phyloP scores from a whole-genome alignment of 2,888 invertebrate species.

The Helleia helle region DNA sequence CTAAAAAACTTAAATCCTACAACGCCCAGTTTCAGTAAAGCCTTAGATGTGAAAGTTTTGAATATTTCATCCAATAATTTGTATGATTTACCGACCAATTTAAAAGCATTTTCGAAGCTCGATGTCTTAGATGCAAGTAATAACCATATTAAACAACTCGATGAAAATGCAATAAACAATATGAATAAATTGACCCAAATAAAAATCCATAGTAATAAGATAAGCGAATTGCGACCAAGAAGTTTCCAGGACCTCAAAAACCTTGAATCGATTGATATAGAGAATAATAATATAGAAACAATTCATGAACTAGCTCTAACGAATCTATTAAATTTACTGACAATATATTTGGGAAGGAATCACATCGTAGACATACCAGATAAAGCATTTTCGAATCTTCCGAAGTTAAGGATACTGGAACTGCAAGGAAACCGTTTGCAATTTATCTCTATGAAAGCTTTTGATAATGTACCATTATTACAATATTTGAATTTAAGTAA shows the following conservation, averaged over 20 bases:
- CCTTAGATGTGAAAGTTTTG: constrained; percentile 79
- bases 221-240: constrained; percentile 79
- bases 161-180: constrained; percentile 79
- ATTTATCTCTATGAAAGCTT: constrained; percentile 82
- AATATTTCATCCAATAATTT: constrained; percentile 87
- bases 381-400: constrained; percentile 83
- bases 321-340: constrained; percentile 79
- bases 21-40: constrained; percentile 67
- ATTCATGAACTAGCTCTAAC: constrained; percentile 83
- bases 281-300: constrained; percentile 84
- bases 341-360: constrained; percentile 81
- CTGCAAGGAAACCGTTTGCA: constrained; percentile 86
- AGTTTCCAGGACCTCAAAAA: constrained; percentile 81
- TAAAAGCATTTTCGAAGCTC: constrained; percentile 79
- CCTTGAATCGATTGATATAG: constrained; percentile 83
- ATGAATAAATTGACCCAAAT: constrained; percentile 81
- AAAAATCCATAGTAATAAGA: constrained; percentile 82
- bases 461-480: constrained; percentile 84
- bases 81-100: constrained; percentile 79
- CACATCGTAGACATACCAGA: constrained; percentile 83
- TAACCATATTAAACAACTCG: constrained; percentile 81
- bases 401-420: constrained; percentile 81
- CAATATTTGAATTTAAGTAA: constrained; percentile 88
- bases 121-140: constrained; percentile 84
- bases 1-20: constrained; percentile 78